Evolutionary conservation across 2,113 vertebrate genomes (phyloP).

Genomic region (Dicentrarchus labrax): DNA sequence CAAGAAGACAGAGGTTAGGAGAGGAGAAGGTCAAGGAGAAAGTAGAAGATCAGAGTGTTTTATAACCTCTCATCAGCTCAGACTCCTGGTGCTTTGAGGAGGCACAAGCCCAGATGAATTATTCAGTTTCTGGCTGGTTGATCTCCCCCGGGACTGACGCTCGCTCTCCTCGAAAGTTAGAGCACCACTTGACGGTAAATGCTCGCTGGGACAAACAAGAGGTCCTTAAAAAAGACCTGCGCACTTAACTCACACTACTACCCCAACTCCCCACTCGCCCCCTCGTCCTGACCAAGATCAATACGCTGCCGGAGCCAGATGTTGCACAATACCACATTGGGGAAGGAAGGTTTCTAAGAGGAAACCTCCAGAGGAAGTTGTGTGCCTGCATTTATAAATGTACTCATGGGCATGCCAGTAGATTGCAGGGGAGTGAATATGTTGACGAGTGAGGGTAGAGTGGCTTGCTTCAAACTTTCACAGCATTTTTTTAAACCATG

Average conservation of each 20-base stretch:
- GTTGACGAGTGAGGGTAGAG: slow-evolving; percentile 12
- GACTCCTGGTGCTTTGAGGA: slow-evolving; percentile 66
- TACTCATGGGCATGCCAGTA: slow-evolving; percentile 35
- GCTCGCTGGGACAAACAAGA: slow-evolving; percentile 76
- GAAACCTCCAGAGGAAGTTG: slow-evolving; percentile 66
- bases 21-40: slow-evolving; percentile 26
- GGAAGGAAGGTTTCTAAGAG: slow-evolving; percentile 48
- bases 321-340: slow-evolving; percentile 72
- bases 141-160: slow-evolving; percentile 62
- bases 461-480: slow-evolving; percentile 27
- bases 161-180: slow-evolving; percentile 63
- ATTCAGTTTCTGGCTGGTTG: slow-evolving; percentile 76
- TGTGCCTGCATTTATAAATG: slow-evolving; percentile 68
- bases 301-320: slow-evolving; percentile 77
- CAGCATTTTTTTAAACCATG: slow-evolving; percentile 4
- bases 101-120: slow-evolving; percentile 77
- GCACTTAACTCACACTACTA: slow-evolving; percentile 72
- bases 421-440: slow-evolving; percentile 30
- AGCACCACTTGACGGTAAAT: slow-evolving; percentile 80
- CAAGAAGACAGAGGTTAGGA: neutral
- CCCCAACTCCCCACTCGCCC: neutral
- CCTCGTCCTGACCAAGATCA: slow-evolving; percentile 77
- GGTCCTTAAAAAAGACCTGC: slow-evolving; percentile 76
- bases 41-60: slow-evolving; percentile 35
- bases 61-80: slow-evolving; percentile 56